phyloP scores from a whole-genome alignment of 1,140 invertebrate genomes.

The Nylanderia fulva region DNA sequence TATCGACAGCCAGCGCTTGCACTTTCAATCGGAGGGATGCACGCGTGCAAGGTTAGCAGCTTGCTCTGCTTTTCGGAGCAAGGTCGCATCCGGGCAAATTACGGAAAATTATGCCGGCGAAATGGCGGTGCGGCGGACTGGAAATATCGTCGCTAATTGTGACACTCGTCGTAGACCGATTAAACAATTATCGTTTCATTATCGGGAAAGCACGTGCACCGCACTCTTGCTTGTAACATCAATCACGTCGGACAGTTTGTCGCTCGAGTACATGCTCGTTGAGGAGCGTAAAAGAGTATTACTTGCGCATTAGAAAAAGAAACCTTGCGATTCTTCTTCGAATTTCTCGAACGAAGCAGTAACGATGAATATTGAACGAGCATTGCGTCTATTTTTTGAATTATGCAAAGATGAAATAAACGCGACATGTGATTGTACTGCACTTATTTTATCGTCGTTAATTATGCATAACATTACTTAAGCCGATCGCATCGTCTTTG shows the following conservation, averaged over 20 bases:
- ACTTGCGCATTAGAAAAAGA: background rate
- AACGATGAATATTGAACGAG: background rate
- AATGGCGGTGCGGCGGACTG: constrained; percentile 24
- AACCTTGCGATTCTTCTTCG: background rate
- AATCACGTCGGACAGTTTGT: background rate
- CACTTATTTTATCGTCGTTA: constrained; percentile 8
- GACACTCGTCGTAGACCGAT: constrained; percentile 60
- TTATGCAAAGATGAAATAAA: background rate
- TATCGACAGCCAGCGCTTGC: constrained; percentile 38
- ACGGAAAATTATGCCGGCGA: constrained; percentile 43
- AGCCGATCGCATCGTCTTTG: constrained; percentile 17
- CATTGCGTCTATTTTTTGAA: background rate
- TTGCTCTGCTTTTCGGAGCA: background rate
- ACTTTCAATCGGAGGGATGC: constrained; percentile 18
- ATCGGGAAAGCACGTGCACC: constrained; percentile 45
- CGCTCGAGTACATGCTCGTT: background rate
- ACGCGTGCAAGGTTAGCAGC: constrained; percentile 47
- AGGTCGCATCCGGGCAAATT: constrained; percentile 7
- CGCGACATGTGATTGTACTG: background rate
- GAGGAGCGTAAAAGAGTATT: background rate
- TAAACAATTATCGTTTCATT: constrained; percentile 61
- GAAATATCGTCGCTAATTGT: constrained; percentile 60
- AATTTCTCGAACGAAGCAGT: background rate
- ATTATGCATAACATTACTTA: constrained; percentile 6
- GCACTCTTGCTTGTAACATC: constrained; percentile 16